Base-by-base conservation (phyloP, 2,888 invertebrate species). In the Craniophora ligustri region DNA sequence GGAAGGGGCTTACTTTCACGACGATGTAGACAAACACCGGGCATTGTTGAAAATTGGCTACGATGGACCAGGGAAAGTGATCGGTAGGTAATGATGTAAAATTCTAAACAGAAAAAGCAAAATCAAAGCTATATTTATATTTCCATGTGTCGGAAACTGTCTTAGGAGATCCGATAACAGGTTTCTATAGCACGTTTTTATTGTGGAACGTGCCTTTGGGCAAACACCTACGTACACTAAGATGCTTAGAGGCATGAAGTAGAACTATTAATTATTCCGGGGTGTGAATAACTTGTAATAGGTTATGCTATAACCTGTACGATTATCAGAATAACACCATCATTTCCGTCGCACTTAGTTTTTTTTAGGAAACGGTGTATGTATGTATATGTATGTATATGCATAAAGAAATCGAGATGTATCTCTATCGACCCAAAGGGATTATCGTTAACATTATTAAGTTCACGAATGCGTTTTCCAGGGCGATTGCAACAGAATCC, bases 1-100 rank as follows among this genome's bases (percentile, higher is more conserved):
- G 82, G 82, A 75, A 86, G 85, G 82, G 67, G 84, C 84, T 87
- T 88, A 88, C 90, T 88, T 89, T 88, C 88, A 82, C 88, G 81
- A 85, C 67, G 74, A 71, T 70, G 69, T 68, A 74, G 76, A 78
- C 77, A 81, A 81, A 79, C 82, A 80, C 76, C 57, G 63, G 75
- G 75, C 75, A 74, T 75, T 75, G 76, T 74, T 66, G 70, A 70
- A 74, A 74, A 78, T 79, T 72, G 68, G 66, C 61, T 67, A 67
- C 61, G 69, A 75, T 67, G 60, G 61, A 60, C 63, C 50, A 55
- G 56, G 72, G 69, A 67, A 69, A 68, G 67, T 72, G 72, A 75
- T 72, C 56, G 76, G 74, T 72, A 75, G 76, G 74, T 72, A 75
- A 75, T 71, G 64, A 76, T 73, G 54, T 45, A 45, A 64, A 30